Evolutionary conservation across 2,797 vertebrate genomes (phyloP).

Genomic region (Nannoperca australis): DNA sequence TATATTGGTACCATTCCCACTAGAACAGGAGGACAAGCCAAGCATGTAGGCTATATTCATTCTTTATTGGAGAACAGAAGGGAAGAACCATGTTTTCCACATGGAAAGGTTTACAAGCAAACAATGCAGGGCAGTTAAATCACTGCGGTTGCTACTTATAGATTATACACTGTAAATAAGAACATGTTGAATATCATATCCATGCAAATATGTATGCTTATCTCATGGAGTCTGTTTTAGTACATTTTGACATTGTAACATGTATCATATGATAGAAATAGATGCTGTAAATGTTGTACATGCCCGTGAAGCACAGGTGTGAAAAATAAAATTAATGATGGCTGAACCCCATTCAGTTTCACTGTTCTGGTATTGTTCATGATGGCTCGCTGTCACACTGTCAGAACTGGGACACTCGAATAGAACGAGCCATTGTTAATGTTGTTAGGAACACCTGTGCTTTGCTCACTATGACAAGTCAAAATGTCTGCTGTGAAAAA

Average conservation of each 20-base stretch:
- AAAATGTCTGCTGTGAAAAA: neutral
- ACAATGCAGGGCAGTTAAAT: neutral
- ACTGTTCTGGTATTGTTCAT: neutral
- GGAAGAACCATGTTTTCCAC: slow-evolving; percentile 23
- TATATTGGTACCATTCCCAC: slow-evolving; percentile 67
- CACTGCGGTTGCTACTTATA: neutral
- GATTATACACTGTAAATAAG: neutral
- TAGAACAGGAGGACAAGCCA: slow-evolving; percentile 52
- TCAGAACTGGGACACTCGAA: neutral
- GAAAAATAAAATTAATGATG: neutral
- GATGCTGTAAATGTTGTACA: neutral
- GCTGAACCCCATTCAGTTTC: neutral
- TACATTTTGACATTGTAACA: neutral
- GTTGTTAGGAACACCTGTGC: neutral
- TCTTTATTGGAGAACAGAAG: slow-evolving; percentile 31
- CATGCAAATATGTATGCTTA: neutral
- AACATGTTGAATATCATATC: neutral
- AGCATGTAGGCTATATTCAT: slow-evolving; percentile 57
- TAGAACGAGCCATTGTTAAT: neutral
- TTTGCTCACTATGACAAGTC: neutral
- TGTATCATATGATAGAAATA: neutral
- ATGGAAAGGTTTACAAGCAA: slow-evolving; percentile 24
- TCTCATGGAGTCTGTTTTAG: neutral
- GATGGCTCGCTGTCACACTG: neutral
- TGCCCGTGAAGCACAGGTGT: neutral